phyloP scores from a whole-genome alignment of 2,888 invertebrate genomes.

The Pollenia griseotomentosa region DNA sequence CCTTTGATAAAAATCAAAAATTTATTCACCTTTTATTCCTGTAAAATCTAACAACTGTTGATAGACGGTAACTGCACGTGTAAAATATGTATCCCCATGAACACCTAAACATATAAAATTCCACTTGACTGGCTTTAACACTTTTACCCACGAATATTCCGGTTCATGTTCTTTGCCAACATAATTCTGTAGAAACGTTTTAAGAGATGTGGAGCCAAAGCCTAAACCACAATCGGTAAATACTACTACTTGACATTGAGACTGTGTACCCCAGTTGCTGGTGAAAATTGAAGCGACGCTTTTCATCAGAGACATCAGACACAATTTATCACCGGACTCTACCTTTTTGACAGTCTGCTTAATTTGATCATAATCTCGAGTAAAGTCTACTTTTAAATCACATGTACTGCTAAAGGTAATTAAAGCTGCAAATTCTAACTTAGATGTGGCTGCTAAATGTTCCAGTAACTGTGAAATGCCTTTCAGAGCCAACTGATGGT shows the following conservation, averaged over 20 bases:
- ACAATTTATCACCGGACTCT: constrained; percentile 94
- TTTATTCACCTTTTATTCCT: constrained; percentile 87
- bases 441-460: constrained; percentile 80
- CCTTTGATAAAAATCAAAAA: not conserved
- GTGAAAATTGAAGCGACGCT: constrained; percentile 92
- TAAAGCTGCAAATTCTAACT: constrained; percentile 81
- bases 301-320: constrained; percentile 91
- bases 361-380: constrained; percentile 93
- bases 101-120: constrained; percentile 89
- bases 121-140: constrained; percentile 92
- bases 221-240: constrained; percentile 92
- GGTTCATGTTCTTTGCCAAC: constrained; percentile 77
- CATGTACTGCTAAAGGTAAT: constrained; percentile 80
- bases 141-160: constrained; percentile 88
- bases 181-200: constrained; percentile 85
- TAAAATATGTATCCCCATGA: constrained; percentile 87
- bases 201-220: constrained; percentile 86
- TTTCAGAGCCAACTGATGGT: constrained; percentile 82
- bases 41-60: constrained; percentile 92
- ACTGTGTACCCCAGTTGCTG: constrained; percentile 95
- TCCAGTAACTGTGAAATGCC: constrained; percentile 83
- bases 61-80: constrained; percentile 85
- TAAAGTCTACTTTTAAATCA: constrained; percentile 92
- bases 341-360: constrained; percentile 90
- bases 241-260: constrained; percentile 91